Evolutionary conservation across 2,797 vertebrate species (phyloP), one percentile per base, ranked within the genome.

Genomic region (Acanthornis magna): DNA sequence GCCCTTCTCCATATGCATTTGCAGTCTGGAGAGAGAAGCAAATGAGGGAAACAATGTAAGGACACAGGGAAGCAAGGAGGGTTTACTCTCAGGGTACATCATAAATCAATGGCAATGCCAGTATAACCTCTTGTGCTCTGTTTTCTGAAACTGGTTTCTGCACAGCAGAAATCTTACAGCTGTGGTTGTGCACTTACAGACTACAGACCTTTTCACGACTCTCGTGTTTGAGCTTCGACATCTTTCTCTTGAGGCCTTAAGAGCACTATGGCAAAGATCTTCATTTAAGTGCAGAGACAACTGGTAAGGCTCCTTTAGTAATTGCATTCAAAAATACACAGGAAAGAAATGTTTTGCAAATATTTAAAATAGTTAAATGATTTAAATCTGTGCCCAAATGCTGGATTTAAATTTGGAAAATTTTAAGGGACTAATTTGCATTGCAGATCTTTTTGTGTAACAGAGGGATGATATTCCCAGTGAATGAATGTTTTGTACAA

Each of bases 211-310:
- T 38, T 98, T 99, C 95, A 97, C 98, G 93, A 95, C 84, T 34
- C 97, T 99, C 19, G 98, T 98, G 67, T 98, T 98, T 65, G 97
- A 98, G 83, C 97, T 99, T 89, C 98, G 97, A 93, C 95, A 90
- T 23, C 97, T 99, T 93, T 97, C 98, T 27, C 60, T 88, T 3
- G 94, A 96, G 68, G 97, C 98, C 47, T 97, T 98, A 71, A 96
- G 90, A 93, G 96, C 89, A 4, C 94, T 98, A 20, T 99, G 98
- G 98, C 93, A 95, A 85, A 97, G 96, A 54, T 97, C 98, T 6
- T 98, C 98, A 10, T 98, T 98, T 92, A 98, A 98, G 96, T 99
- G 98, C 87, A 96, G 94, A 75, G 98, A 98, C 91, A 98, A 98
- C 88, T 98, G 98, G 98, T 98, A 95, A 98, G 98, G 48, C 13